phyloP scores from a whole-genome alignment of 2,113 vertebrate species.

The Lepus timidus region DNA sequence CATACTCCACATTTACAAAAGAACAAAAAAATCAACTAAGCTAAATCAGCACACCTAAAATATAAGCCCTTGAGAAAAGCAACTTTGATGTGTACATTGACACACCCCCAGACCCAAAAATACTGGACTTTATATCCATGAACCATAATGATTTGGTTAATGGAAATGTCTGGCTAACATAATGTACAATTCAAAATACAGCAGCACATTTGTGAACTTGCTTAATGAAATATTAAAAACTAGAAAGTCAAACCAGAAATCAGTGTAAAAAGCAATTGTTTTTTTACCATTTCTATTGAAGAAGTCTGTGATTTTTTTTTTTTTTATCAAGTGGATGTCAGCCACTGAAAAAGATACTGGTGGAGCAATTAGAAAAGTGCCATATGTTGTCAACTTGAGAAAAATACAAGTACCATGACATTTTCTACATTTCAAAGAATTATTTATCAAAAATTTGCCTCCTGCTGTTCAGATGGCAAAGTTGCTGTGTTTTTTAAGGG shows the following conservation, averaged over 20 bases:
- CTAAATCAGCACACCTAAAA: background rate
- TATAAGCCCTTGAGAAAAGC: background rate
- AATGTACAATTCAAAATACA: slow-evolving; percentile 17
- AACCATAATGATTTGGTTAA: background rate
- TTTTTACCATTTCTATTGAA: background rate
- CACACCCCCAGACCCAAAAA: background rate
- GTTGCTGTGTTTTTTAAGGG: background rate
- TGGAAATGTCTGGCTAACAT: background rate
- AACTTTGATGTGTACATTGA: background rate
- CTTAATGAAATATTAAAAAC: slow-evolving; percentile 25
- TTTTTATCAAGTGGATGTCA: slow-evolving; percentile 14
- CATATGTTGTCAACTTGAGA: slow-evolving; percentile 15
- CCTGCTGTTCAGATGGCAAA: slow-evolving; percentile 33
- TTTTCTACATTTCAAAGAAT: slow-evolving; percentile 55
- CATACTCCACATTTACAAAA: background rate
- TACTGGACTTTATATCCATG: background rate
- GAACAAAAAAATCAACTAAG: background rate
- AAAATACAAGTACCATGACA: background rate
- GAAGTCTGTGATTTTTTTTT: background rate
- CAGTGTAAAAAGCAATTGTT: background rate
- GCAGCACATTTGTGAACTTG: background rate
- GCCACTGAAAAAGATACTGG: slow-evolving; percentile 6
- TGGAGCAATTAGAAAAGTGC: slow-evolving; percentile 65
- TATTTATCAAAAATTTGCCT: background rate
- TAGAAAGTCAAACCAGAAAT: background rate